Conservation (phyloP, 2,113 vertebrate species). For the Trochalopteron elliotii region DNA sequence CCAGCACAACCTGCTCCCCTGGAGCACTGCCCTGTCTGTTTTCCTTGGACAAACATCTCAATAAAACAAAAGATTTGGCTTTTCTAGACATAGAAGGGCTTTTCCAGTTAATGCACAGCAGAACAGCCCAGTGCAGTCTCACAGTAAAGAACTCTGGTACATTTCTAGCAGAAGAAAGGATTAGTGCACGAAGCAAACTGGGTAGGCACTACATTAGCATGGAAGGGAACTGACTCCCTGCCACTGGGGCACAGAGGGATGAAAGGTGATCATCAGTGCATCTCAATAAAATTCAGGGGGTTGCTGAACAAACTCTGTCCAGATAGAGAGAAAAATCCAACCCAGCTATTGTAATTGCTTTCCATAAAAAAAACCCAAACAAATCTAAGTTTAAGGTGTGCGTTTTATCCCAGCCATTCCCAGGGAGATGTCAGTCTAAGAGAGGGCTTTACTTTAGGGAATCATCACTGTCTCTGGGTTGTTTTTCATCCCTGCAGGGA, state of each 20-base stretch:
- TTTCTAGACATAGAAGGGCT: not conserved
- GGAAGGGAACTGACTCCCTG: not conserved
- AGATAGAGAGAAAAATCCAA: not conserved
- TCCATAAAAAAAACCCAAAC: not conserved
- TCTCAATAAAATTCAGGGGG: not conserved
- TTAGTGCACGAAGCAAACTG: not conserved
- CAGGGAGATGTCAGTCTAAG: not conserved
- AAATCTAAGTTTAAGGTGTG: not conserved
- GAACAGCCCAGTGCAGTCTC: not conserved
- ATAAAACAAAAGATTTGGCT: not conserved
- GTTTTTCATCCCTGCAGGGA: not conserved
- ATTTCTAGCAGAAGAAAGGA: not conserved
- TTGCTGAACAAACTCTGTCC: not conserved
- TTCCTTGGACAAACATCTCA: not conserved
- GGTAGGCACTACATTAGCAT: not conserved
- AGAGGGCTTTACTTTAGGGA: not conserved
- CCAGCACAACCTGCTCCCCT: not conserved
- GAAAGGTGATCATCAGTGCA: not conserved
- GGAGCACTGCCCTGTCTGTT: not conserved
- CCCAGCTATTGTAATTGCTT: not conserved
- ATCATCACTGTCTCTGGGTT: not conserved
- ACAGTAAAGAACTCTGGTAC: fast-evolving
- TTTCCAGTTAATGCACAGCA: not conserved
- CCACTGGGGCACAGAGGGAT: not conserved
- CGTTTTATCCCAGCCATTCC: not conserved